Evolutionary conservation across 2,797 vertebrate genomes (phyloP).

Genomic region (Lerista edwardsae): DNA sequence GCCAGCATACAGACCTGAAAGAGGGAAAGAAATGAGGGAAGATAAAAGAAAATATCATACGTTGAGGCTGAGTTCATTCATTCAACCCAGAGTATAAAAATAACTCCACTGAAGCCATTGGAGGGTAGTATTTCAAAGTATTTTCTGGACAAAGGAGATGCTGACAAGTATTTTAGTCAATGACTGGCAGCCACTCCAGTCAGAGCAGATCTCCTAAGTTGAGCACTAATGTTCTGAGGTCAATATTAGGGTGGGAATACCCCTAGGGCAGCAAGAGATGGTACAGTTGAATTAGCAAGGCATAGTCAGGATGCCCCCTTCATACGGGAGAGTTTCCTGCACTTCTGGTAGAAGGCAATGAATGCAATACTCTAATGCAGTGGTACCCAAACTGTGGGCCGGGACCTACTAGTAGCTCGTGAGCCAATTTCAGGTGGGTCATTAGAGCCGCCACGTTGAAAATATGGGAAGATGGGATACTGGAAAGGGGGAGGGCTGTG

Average conservation of each 20-base stretch:
- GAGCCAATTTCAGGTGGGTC: too few species aligned
- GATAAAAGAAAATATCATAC: conserved; percentile 18
- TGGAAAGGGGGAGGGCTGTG: too few species aligned
- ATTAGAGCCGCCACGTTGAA: too few species aligned
- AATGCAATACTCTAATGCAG: background rate
- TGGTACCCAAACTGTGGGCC: too few species aligned
- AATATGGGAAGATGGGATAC: too few species aligned
- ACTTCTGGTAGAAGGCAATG: conserved; percentile 3
- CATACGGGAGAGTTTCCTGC: background rate
- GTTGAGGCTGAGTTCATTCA: conserved; percentile 18
- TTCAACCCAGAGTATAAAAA: conserved; percentile 41
- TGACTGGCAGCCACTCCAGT: conserved; percentile 54
- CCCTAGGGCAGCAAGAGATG: background rate
- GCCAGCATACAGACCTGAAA: background rate
- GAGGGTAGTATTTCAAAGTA: conserved; percentile 28
- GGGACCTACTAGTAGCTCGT: too few species aligned
- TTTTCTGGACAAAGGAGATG: conserved; percentile 66
- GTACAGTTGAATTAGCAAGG: background rate
- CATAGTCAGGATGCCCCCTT: background rate
- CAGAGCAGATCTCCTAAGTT: conserved; percentile 34
- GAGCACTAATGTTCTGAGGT: conserved; percentile 20
- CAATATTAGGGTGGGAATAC: conserved; percentile 11
- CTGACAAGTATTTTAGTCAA: conserved; percentile 69
- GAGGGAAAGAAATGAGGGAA: background rate
- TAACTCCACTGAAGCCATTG: conserved; percentile 24